These are phyloP conservation scores for Acanthisitta chloris DNA, from an alignment of 2,113 vertebrate species.

Conservation along the genomic window DNA sequence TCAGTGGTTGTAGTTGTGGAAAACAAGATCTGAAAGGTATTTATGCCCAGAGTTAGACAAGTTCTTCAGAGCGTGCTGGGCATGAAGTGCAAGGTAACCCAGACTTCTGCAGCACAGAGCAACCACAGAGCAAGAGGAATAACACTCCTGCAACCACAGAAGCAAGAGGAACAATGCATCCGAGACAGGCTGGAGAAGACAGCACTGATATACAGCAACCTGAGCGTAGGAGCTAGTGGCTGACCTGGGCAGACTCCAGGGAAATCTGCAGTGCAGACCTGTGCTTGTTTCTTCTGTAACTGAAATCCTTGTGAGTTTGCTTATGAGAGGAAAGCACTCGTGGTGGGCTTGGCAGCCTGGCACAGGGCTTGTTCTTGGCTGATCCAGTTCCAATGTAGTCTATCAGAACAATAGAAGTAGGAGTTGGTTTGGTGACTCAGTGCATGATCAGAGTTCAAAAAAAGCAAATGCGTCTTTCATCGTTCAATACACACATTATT, in stretches of 20 bases:
- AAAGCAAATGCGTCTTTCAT: conserved; percentile 11
- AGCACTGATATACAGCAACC: background rate
- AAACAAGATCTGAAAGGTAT: background rate
- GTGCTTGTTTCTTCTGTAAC: background rate
- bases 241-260: background rate
- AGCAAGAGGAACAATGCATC: fast-evolving
- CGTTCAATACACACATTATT: background rate
- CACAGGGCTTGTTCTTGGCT: background rate
- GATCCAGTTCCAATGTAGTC: background rate
- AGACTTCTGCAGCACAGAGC: background rate
- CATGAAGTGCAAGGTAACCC: background rate
- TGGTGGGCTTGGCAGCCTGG: background rate
- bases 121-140: background rate
- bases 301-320: background rate
- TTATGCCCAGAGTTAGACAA: background rate
- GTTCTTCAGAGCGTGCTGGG: background rate
- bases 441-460: conserved; percentile 7
- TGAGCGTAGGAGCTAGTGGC: background rate
- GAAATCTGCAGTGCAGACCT: background rate
- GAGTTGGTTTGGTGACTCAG: conserved; percentile 48
- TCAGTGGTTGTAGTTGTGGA: background rate
- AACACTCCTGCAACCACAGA: fast-evolving
- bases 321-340: background rate
- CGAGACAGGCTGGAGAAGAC: background rate
- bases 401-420: conserved; percentile 5